Base-by-base conservation (phyloP, 2,888 invertebrate genomes). In the Andrena trimmerana region DNA sequence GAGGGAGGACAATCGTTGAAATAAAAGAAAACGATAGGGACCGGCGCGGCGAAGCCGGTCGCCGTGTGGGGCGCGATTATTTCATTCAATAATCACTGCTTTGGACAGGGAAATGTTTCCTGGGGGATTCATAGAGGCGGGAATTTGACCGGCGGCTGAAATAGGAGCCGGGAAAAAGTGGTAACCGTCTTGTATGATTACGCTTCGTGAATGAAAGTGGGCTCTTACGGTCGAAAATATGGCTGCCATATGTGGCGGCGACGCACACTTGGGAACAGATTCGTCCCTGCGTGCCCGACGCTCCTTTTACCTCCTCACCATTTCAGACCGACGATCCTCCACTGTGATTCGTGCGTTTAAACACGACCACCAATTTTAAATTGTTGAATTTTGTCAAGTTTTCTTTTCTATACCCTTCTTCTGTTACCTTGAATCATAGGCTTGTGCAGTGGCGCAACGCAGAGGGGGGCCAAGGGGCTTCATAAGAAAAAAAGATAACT, bases 241-340 rank as follows among this genome's bases (percentile, higher is more conserved):
- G 90, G 88, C 76, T 71, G 82, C 90, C 89, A 90, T 81, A 87
- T 90, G 90, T 86, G 86, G 66, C 69, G 31, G 50, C 62, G 24
- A 5, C 65, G 48, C 71, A 52, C 68, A 52, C 68, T 71, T 63
- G 70, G 69, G 67, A 84, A 85, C 75, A 77, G 81, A 86, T 81
- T 66, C 72, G 73, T 74, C 59, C 76, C 57, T 59, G 67, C 69
- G 59, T 27, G 16, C 20, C 13, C 24, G 36, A 31, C 48, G 10
- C 66, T 48, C 20, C 29, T 82, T 83, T 62, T 36, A 70, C 54
- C 42, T 63, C 42, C 20, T n/a, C 1, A 29, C 2, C 8, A 31
- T 10, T 57, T 48, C 72, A 1, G 13, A 2, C 8, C 20, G 65
- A 62, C 81, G 59, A 20, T 48, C 29, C 10, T 52, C 33, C 1